Evolutionary conservation across 2,888 invertebrate genomes (phyloP).

Genomic region (Xestia rhomboidea): DNA sequence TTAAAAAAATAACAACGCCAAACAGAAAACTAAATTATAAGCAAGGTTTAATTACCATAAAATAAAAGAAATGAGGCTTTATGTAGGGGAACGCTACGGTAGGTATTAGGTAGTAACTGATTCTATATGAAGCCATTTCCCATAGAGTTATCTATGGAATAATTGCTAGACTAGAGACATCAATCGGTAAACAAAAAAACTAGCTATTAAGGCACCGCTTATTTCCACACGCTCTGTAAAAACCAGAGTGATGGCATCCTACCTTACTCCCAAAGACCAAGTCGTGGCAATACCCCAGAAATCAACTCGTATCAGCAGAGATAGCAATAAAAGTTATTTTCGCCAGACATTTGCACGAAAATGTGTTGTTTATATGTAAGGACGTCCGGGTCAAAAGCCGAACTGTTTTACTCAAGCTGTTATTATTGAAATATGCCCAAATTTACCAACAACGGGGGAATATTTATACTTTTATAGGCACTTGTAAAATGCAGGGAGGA

Average conservation of each 20-base stretch:
- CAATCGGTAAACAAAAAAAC: not conserved
- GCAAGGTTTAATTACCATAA: no score
- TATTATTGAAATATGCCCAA: conserved; percentile 61
- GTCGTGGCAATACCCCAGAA: conserved; percentile 37
- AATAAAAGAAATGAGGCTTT: no score
- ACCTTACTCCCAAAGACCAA: not conserved
- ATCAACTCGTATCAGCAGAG: conserved; percentile 52
- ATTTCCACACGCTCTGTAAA: not conserved
- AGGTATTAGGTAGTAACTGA: not conserved
- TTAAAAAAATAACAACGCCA: no score
- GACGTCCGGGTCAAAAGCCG: conserved; percentile 69
- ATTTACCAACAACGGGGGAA: conserved; percentile 48
- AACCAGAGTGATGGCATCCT: not conserved
- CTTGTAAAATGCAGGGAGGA: conserved; percentile 56
- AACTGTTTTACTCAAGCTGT: conserved; percentile 44
- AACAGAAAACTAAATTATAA: no score
- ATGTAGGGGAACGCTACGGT: no score
- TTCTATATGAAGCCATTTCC: not conserved
- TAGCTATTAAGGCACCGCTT: not conserved
- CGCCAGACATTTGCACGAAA: conserved; percentile 60
- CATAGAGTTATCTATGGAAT: not conserved
- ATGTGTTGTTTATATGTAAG: conserved; percentile 69
- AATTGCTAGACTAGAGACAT: not conserved
- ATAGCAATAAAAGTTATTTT: conserved; percentile 73
- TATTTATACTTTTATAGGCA: conserved; percentile 58